Evolutionary conservation across 2,888 invertebrate species (phyloP).

Genomic region (Chesias legatella): DNA sequence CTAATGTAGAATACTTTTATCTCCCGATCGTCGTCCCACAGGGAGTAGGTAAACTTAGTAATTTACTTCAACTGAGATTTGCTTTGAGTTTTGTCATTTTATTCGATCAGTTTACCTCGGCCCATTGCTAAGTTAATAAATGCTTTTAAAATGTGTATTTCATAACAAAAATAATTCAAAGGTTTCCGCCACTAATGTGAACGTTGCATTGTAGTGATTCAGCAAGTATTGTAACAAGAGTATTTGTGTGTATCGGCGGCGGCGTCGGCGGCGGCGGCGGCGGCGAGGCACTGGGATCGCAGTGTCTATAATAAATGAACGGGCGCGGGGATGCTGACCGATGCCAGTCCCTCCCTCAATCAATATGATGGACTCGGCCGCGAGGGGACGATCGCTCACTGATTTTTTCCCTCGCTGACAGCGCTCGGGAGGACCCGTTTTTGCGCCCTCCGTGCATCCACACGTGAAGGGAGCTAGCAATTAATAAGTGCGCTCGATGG

Average conservation of each 20-base stretch:
- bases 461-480: constrained; percentile 70
- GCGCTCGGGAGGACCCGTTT: constrained; percentile 76
- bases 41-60: constrained; percentile 52
- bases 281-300: constrained; percentile 70
- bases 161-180: too few species aligned
- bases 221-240: constrained; percentile 39
- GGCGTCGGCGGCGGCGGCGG: too few species aligned
- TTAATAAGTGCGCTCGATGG: constrained; percentile 71
- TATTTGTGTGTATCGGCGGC: constrained; percentile 36
- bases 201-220: constrained; percentile 37
- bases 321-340: constrained; percentile 78
- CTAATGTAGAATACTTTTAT: constrained; percentile 56
- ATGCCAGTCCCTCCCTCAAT: constrained; percentile 80
- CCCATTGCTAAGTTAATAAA: too few species aligned
- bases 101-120: too few species aligned
- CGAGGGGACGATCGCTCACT: constrained; percentile 81
- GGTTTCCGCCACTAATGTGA: constrained; percentile 5
- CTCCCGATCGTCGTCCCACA: constrained; percentile 46
- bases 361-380: constrained; percentile 81
- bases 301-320: constrained; percentile 82
- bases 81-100: constrained; percentile 21
- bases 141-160: too few species aligned
- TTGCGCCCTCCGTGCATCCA: constrained; percentile 70
- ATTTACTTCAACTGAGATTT: constrained; percentile 31
- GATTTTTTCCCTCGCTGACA: constrained; percentile 81